Evolutionary conservation across 2,113 vertebrate genomes (phyloP).

Genomic region (Cynocephalus volans): DNA sequence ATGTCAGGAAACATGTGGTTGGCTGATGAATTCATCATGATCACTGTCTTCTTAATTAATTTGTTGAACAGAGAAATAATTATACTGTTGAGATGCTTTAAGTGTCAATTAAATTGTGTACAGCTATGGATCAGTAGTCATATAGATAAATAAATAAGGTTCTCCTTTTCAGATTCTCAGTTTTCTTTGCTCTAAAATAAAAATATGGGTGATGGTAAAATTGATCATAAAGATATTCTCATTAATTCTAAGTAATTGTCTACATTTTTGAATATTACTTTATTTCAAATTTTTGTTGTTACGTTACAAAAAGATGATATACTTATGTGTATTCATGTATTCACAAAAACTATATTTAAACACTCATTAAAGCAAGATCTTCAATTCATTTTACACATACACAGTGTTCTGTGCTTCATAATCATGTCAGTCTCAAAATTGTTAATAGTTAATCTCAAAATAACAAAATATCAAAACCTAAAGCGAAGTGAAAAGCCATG

Average conservation of each 20-base stretch:
- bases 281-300: constrained; percentile 7
- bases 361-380: background rate
- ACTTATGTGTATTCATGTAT: background rate
- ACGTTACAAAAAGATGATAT: background rate
- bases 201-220: constrained; percentile 38
- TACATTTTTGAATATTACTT: background rate
- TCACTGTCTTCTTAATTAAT: constrained; percentile 72
- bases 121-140: background rate
- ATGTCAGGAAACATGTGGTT: constrained; percentile 1
- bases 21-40: constrained; percentile 77
- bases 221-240: background rate
- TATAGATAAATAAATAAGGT: constrained; percentile 58
- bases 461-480: background rate
- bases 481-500: background rate
- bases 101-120: constrained; percentile 59
- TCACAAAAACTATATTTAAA: background rate
- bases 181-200: constrained; percentile 47
- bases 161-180: background rate
- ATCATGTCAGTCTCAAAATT: background rate
- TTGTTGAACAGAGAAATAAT: constrained; percentile 72
- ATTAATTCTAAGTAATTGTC: background rate
- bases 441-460: background rate
- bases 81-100: constrained; percentile 54
- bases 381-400: constrained; percentile 39
- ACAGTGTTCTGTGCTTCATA: background rate